Evolutionary conservation across 2,797 vertebrate genomes (phyloP), one percentile per base, ranked within the genome.

Genomic region (Spheniscus humboldti): DNA sequence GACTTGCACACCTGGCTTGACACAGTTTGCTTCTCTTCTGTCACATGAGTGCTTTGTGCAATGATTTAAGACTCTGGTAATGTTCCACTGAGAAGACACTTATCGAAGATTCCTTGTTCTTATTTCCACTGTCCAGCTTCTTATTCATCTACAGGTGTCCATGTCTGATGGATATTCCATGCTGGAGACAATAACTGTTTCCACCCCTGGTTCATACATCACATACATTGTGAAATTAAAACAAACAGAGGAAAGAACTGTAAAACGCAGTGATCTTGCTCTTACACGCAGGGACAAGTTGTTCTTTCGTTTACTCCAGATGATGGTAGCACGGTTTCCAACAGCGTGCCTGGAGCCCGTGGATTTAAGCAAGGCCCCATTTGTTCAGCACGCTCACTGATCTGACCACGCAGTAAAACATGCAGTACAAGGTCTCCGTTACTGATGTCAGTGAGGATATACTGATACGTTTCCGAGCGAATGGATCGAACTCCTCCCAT

Each of bases 1-100:
- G 69, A 37, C 52, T 77, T 85, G 28, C 79, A 68, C 68, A 94
- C 84, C 88, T 90, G 91, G 59, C 39, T 93, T 91, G 92, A 86
- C 43, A 35, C 53, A 81, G 76, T 73, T 96, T 89, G 25, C 48
- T 80, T 57, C 62, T 85, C 85, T 86, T 90, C 33, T 5, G 80
- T 89, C 91, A 90, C 2, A 19, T n/a, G 1, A 91, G 68, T 16
- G 50, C 47, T 91, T 88, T 96, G 75, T 77, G 84, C 39, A 41
- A 3, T 90, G 81, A 88, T 96, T 94, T 81, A 94, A 84, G 63
- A 39, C 52, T 55, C 50, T n/a, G 37, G 28, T 75, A 76, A 16
- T 35, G n/a, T 94, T 94, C 66, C 4, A 1, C 78, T 76, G 82
- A 75, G 79, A 86, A 80, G 55, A 86, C 13, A 66, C 41, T 85